Base-by-base conservation (phyloP, 1,140 invertebrate genomes). In the Drosophila rufa region DNA sequence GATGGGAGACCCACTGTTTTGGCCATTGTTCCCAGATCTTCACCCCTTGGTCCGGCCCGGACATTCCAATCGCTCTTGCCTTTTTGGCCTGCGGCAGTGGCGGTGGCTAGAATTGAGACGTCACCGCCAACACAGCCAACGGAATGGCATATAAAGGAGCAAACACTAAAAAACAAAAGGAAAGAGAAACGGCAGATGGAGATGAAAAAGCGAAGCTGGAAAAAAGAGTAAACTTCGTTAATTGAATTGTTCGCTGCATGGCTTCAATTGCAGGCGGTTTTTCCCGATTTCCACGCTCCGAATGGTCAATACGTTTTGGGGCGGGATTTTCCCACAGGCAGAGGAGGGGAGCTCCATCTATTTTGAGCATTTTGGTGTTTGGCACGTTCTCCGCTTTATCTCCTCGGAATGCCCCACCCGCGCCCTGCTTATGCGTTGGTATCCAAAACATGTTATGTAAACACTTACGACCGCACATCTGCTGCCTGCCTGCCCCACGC, bases 381-480 rank as follows among this genome's bases (percentile, higher is more conserved):
- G 85, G 86, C 85, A 89, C 85, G 85, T 89, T 79, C 67, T 15
- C 48, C 78, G 76, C 62, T 77, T 74, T 82, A 79, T 79, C 75
- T 75, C 19, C 12, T 22, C 19, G 48, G 22, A 25, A 38, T 53
- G 36, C 17, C 79, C 22, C 22, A 45, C 15, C 27, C 11, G 33
- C 15, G 2, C 40, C 60, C 33, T 40, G n/a, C 40, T 48, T 73
- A 81, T 80, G 85, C 85, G 84, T 71, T 75, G 79, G 70, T 70
- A 90, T 90, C 85, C 67, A 73, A 90, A 91, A 81, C 85, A 82
- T 85, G 85, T 64, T 85, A 79, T 89, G 85, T 85, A 89, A 89
- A 89, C 85, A 89, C 85, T 89, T 85, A 91, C 79, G 67, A 91
- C 85, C 85, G 75, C 85, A 90, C 81, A 89, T 89, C 85, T 85